phyloP scores from a whole-genome alignment of 2,113 vertebrate genomes.

The Boulengeromyrus knoepffleri region DNA sequence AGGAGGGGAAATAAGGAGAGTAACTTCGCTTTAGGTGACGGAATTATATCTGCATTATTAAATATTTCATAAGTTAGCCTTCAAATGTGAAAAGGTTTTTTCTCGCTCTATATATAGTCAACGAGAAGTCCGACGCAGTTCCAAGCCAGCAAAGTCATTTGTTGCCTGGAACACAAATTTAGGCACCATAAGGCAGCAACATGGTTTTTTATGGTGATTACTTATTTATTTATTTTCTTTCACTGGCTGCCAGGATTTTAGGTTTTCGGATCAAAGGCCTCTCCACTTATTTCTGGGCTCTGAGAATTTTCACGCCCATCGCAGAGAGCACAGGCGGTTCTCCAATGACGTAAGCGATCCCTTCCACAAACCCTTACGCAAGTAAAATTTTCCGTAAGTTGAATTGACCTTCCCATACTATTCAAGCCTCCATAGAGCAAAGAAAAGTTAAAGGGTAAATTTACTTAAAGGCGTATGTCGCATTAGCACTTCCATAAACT shows the following conservation, averaged over 20 bases:
- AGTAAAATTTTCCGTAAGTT: background rate
- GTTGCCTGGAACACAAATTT: conserved; percentile 63
- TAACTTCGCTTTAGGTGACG: conserved; percentile 67
- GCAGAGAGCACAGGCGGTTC: background rate
- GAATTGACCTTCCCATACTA: background rate
- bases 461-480: background rate
- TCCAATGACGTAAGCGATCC: background rate
- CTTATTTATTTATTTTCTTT: conserved; percentile 31
- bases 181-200: conserved; percentile 48
- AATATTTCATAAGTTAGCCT: conserved; percentile 71
- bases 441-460: background rate
- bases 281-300: background rate
- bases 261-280: background rate
- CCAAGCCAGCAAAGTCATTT: conserved; percentile 54
- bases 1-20: conserved; percentile 45
- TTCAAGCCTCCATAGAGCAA: background rate
- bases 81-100: conserved; percentile 56
- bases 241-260: conserved; percentile 2
- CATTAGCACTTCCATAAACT: background rate
- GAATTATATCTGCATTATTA: conserved; percentile 69
- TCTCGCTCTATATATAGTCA: conserved; percentile 65
- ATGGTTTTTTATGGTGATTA: conserved; percentile 38
- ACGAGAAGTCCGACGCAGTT: conserved; percentile 55
- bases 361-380: background rate
- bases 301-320: background rate